Conservation (phyloP, 2,888 invertebrate species). For the Tetragnatha montana region DNA sequence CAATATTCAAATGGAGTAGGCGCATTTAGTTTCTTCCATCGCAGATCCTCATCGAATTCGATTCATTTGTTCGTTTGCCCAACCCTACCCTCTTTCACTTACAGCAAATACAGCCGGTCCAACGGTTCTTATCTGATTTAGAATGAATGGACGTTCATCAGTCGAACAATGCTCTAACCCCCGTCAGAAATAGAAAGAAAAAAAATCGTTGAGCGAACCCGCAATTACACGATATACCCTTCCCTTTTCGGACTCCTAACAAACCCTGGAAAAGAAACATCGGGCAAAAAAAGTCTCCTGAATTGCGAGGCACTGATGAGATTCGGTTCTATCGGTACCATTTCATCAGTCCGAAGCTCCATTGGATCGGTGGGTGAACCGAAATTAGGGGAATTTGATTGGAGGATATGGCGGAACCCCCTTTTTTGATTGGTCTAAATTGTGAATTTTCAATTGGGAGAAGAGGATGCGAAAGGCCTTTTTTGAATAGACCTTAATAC, state of each 20-base stretch:
- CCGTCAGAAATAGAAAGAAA: conserved; percentile 1
- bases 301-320: conserved; percentile 27
- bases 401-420: neutral
- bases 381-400: conserved; percentile 62
- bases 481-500: too few species aligned
- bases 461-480: neutral
- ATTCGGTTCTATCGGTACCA: conserved; percentile 20
- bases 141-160: conserved; percentile 35
- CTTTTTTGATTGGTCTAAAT: conserved; percentile 31
- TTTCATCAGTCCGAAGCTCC: too few species aligned
- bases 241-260: neutral
- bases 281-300: conserved; percentile 5
- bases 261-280: neutral
- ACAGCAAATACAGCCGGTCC: neutral
- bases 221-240: conserved; percentile 20
- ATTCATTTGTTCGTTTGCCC: neutral
- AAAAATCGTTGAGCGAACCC: conserved; percentile 2
- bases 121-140: conserved; percentile 13
- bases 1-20: neutral
- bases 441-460: conserved; percentile 15
- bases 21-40: neutral
- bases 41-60: neutral
- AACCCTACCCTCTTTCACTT: neutral
- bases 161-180: neutral
- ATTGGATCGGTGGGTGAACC: conserved; percentile 25